A percentile compares a stretch with the other conserved stretches of the same genome.
These are phyloP conservation scores for Poecilobothrus nobilitatus DNA, from an alignment of 2,888 invertebrate species.

Conservation along the genomic window DNA sequence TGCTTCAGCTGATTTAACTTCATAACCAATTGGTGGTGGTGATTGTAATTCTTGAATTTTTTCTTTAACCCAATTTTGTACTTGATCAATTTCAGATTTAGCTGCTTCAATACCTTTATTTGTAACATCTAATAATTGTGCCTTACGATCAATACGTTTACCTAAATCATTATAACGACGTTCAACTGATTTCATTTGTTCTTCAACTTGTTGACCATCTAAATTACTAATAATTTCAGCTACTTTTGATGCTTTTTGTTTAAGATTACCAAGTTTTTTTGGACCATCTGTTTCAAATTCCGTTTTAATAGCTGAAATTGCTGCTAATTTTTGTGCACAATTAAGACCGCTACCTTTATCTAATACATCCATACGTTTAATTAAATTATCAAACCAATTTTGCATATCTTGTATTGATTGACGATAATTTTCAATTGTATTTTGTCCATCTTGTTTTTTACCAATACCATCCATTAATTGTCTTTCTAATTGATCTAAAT, in stretches of 20 bases:
- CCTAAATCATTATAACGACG: slow-evolving; percentile 74
- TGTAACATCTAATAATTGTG: slow-evolving; percentile 74
- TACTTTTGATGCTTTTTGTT: slow-evolving; percentile 60
- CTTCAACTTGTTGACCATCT: slow-evolving; percentile 84
- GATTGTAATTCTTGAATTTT: slow-evolving; percentile 60
- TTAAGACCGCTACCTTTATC: slow-evolving; percentile 78
- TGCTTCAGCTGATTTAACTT: slow-evolving; percentile 68
- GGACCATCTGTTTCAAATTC: slow-evolving; percentile 69
- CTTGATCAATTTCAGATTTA: slow-evolving; percentile 67
- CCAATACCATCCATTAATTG: slow-evolving; percentile 63
- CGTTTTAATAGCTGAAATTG: slow-evolving; percentile 60
- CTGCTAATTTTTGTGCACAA: slow-evolving; percentile 68
- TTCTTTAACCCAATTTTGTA: slow-evolving; percentile 70
- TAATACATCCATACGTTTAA: slow-evolving; percentile 71
- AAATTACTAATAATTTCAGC: slow-evolving; percentile 75
- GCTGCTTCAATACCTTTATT: slow-evolving; percentile 75
- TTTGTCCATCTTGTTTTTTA: slow-evolving; percentile 67
- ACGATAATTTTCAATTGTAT: slow-evolving; percentile 68
- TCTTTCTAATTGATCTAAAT: slow-evolving; percentile 61
- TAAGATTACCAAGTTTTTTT: slow-evolving; percentile 61
- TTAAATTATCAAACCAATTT: slow-evolving; percentile 70
- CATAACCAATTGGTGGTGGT: slow-evolving; percentile 63
- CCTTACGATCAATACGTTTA: slow-evolving; percentile 75
- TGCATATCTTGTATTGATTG: slow-evolving; percentile 67
- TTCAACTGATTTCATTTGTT: slow-evolving; percentile 78